Conservation (phyloP, 2,888 invertebrate genomes). For the Ophonus ardosiacus region DNA sequence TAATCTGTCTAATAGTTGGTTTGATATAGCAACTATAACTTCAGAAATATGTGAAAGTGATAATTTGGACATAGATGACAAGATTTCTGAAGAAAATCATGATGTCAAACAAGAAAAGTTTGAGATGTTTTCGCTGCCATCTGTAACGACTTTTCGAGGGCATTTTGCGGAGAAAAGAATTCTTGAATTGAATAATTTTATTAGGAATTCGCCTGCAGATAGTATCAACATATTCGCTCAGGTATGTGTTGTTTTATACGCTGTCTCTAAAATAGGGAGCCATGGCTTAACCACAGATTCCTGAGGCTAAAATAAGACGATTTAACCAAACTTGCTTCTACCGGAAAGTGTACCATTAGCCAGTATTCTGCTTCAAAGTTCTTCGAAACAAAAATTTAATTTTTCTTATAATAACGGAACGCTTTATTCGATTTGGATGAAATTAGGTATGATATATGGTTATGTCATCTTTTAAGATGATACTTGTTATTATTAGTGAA, state of each 20-base stretch:
- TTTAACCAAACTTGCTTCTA: too few species aligned
- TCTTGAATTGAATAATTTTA: slow-evolving; percentile 72
- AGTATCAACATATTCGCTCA: slow-evolving; percentile 47
- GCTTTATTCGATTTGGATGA: too few species aligned
- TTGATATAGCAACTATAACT: slow-evolving; percentile 68
- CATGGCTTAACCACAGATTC: too few species aligned
- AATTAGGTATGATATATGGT: too few species aligned
- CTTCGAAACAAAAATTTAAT: too few species aligned
- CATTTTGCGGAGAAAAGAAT: slow-evolving; percentile 55
- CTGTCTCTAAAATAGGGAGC: too few species aligned
- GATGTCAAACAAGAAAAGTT: slow-evolving; percentile 5
- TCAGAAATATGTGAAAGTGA: slow-evolving; percentile 49
- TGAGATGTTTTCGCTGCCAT: slow-evolving; percentile 33
- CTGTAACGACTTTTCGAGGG: slow-evolving; percentile 57
- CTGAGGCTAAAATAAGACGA: too few species aligned
- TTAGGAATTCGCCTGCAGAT: slow-evolving; percentile 69
- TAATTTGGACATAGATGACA: slow-evolving; percentile 68
- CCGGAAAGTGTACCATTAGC: too few species aligned
- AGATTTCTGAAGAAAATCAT: slow-evolving; percentile 64
- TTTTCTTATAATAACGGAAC: too few species aligned
- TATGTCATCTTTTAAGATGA: too few species aligned
- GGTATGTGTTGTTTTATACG: slow-evolving; percentile 27
- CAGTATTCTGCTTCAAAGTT: too few species aligned
- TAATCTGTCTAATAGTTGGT: slow-evolving; percentile 70
- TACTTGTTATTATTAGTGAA: too few species aligned